Conservation (phyloP, 2,888 invertebrate species). For the Erebia palarica region DNA sequence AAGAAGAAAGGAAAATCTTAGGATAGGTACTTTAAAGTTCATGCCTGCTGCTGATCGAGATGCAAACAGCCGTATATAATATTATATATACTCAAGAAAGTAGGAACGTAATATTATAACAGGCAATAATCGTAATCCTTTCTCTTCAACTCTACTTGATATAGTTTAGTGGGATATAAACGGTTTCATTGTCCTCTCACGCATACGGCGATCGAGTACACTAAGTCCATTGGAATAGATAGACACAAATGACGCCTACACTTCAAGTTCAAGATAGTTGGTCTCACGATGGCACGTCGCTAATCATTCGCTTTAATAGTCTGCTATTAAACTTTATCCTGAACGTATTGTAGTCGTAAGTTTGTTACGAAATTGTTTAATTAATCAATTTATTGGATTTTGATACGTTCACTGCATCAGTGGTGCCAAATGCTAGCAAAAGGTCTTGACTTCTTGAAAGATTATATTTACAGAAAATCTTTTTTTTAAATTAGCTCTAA, state of each 20-base stretch:
- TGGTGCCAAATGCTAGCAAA: neutral
- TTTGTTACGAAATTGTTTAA: conserved; percentile 8
- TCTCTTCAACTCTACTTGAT: conserved; percentile 8
- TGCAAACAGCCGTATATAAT: neutral
- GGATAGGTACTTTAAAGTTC: neutral
- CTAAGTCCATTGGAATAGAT: conserved; percentile 56
- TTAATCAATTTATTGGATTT: conserved; percentile 14
- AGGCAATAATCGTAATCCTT: conserved; percentile 18
- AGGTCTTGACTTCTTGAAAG: neutral
- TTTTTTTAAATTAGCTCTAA: neutral
- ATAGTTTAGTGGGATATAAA: conserved; percentile 19
- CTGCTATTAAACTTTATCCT: conserved; percentile 19
- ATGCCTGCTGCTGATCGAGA: neutral
- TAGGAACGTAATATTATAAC: neutral
- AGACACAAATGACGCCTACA: conserved; percentile 69
- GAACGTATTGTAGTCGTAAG: neutral
- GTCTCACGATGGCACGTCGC: conserved; percentile 65
- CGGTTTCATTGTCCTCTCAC: conserved; percentile 24
- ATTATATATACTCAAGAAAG: neutral
- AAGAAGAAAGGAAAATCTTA: neutral
- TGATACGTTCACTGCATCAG: neutral
- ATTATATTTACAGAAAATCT: neutral
- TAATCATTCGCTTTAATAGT: conserved; percentile 55
- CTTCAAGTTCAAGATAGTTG: conserved; percentile 49
- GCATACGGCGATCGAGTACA: conserved; percentile 46